Percentiles rank a stretch among this genome's conserved stretches.
These are phyloP conservation scores for Anagrus nilaparvatae DNA, from an alignment of 1,140 invertebrate genomes.

Conservation along the genomic window DNA sequence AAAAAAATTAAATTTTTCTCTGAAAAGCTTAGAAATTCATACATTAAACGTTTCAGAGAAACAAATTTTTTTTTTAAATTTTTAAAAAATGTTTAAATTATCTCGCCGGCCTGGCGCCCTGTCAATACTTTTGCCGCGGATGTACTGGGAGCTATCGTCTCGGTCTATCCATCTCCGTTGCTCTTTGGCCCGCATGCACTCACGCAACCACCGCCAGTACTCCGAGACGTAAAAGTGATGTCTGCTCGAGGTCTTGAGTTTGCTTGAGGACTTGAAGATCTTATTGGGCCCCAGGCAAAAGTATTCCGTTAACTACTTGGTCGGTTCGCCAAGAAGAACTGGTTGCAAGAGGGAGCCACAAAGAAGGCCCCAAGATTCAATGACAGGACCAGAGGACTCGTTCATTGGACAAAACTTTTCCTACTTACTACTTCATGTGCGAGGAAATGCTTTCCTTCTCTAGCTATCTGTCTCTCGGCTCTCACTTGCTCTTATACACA, in stretches of 20 bases:
- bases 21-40: constrained; percentile 17
- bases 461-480: constrained; percentile 12
- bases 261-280: too few relatives aligned
- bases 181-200: not conserved
- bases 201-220: not conserved
- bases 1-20: constrained; percentile 33
- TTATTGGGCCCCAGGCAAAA: too few relatives aligned
- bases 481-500: constrained; percentile 12
- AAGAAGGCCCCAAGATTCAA: too few relatives aligned
- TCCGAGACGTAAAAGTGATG: not conserved
- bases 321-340: too few relatives aligned
- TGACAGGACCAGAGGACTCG: too few relatives aligned
- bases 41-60: too few relatives aligned
- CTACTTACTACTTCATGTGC: too few relatives aligned
- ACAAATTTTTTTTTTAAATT: too few relatives aligned
- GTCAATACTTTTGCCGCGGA: constrained; percentile 27
- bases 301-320: too few relatives aligned
- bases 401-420: too few relatives aligned
- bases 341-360: too few relatives aligned
- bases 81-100: too few relatives aligned
- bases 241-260: not conserved
- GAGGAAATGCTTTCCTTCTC: not conserved
- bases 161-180: constrained; percentile 20
- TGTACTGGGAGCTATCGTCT: constrained; percentile 36
- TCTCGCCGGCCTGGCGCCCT: not conserved